phyloP scores from a whole-genome alignment of 2,113 vertebrate genomes.

The Scatophagus argus region DNA sequence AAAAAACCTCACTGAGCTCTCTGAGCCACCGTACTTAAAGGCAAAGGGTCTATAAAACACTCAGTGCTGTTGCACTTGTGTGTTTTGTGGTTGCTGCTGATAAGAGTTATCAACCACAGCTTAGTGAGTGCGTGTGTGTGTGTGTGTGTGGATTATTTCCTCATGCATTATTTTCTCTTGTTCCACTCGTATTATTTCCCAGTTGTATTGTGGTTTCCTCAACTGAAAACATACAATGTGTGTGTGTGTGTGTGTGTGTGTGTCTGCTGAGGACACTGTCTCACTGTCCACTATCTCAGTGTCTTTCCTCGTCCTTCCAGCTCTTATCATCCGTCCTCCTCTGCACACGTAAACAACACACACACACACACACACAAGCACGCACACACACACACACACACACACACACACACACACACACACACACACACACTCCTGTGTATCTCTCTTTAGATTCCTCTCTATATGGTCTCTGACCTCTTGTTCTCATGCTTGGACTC shows the following conservation, averaged over 20 bases:
- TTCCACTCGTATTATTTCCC: background rate
- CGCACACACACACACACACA: constrained; percentile 7
- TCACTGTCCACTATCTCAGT: background rate
- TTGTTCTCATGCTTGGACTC: constrained; percentile 25
- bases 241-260: background rate
- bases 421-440: background rate
- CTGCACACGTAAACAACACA: background rate
- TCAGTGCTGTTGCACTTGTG: background rate
- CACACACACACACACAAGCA: constrained; percentile 6
- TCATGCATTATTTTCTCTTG: background rate
- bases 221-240: background rate
- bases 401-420: background rate
- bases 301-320: background rate
- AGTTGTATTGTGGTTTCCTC: background rate
- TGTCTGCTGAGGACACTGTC: background rate
- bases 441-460: constrained; percentile 25
- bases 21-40: no score
- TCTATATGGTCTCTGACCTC: constrained; percentile 43
- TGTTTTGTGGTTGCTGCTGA: constrained; percentile 43
- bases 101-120: constrained; percentile 41
- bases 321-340: constrained; percentile 9
- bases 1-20: no score
- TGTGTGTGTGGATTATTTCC: background rate
- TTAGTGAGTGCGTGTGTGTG: background rate
- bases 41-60: background rate